Percentiles rank a stretch among this genome's conserved stretches.
These are phyloP conservation scores for Drosophila equinoxialis DNA, from an alignment of 1,140 invertebrate genomes.

Conservation along the genomic window DNA sequence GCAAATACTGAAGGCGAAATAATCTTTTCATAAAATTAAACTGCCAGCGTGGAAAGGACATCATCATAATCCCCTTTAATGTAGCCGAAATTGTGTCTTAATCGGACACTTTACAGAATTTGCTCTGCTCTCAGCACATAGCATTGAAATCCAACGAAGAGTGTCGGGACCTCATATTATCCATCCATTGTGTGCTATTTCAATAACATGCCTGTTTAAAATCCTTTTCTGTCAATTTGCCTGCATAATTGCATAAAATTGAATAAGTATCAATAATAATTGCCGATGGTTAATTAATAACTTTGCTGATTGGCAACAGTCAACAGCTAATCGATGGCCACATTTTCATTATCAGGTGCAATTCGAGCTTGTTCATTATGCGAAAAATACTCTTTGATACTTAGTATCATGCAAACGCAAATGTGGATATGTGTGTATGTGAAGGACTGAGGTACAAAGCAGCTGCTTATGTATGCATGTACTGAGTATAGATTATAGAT, in stretches of 20 bases:
- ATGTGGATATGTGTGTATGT: constrained; percentile 26
- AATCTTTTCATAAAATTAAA: too few relatives aligned
- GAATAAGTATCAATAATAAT: constrained; percentile 42
- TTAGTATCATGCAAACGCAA: constrained; percentile 23
- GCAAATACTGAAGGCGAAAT: not conserved
- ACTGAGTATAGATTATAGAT: not conserved
- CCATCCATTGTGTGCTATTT: not conserved
- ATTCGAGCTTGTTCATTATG: constrained; percentile 52
- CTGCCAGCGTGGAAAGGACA: too few relatives aligned
- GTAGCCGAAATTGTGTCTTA: not conserved
- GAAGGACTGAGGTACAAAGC: constrained; percentile 25
- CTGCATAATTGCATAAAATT: constrained; percentile 27
- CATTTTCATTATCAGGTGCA: constrained; percentile 44
- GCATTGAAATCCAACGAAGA: not conserved
- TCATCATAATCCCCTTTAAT: too few relatives aligned
- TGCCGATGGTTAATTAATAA: constrained; percentile 35
- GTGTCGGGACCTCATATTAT: not conserved
- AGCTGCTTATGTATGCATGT: not conserved
- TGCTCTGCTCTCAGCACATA: not conserved
- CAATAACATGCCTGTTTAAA: not conserved
- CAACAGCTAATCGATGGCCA: constrained; percentile 36
- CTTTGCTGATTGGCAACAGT: not conserved
- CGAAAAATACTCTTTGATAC: constrained; percentile 57
- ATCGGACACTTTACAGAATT: not conserved
- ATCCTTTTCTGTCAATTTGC: not conserved